phyloP scores from a whole-genome alignment of 2,888 invertebrate genomes.

The Hydropsyche betteni region DNA sequence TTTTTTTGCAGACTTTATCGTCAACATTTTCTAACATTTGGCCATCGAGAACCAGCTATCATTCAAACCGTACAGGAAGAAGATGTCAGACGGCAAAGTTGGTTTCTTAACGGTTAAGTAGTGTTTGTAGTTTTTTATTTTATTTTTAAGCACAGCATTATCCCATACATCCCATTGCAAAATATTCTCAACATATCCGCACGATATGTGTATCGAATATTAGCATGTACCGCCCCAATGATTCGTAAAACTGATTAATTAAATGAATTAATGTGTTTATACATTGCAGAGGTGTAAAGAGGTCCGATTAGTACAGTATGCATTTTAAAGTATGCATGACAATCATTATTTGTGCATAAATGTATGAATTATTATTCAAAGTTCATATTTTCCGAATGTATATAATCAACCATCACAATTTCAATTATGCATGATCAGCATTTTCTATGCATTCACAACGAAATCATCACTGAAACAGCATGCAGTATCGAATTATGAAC shows the following conservation, averaged over 20 bases:
- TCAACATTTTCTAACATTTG: conserved; percentile 77
- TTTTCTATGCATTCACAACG: no score
- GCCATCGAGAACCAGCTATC: conserved; percentile 63
- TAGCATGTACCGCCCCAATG: background rate
- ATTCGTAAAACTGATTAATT: no score
- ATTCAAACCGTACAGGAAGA: conserved; percentile 44
- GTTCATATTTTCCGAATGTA: no score
- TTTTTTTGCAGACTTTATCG: conserved; percentile 68
- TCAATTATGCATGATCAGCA: no score
- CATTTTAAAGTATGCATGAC: background rate
- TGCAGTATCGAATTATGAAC: no score
- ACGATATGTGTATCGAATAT: background rate
- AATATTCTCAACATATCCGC: background rate
- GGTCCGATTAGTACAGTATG: background rate
- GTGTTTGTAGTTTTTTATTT: conserved; percentile 34
- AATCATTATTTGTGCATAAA: no score
- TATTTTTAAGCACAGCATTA: conserved; percentile 23
- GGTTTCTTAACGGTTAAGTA: conserved; percentile 50
- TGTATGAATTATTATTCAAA: no score
- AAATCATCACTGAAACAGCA: no score
- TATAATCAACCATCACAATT: no score
- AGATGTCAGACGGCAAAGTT: conserved; percentile 50
- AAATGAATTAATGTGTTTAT: no score
- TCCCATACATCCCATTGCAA: background rate
- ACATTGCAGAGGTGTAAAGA: no score